phyloP scores from a whole-genome alignment of 2,797 vertebrate species.

The Acropternis orthonyx region DNA sequence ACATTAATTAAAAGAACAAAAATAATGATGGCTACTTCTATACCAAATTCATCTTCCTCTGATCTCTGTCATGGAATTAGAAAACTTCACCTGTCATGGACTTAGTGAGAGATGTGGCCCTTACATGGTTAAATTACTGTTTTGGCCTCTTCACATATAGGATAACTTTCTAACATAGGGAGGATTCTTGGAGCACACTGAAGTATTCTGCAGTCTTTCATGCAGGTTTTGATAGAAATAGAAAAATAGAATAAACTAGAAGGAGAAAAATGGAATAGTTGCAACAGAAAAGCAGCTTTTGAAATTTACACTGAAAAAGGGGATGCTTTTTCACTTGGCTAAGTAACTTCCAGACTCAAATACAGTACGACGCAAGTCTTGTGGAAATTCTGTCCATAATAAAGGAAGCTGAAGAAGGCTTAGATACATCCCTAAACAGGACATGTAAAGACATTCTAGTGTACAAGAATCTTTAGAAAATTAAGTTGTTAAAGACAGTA shows the following conservation, averaged over 20 bases:
- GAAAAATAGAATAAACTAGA: not conserved
- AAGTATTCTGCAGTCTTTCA: not conserved
- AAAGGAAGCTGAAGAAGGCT: not conserved
- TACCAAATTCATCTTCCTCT: not conserved
- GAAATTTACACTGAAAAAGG: not conserved
- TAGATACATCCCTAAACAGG: not conserved
- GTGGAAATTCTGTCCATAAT: not conserved
- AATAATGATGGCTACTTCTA: not conserved
- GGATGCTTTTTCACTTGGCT: not conserved
- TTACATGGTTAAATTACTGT: not conserved
- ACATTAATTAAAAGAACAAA: conserved; percentile 15
- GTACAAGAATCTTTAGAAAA: not conserved
- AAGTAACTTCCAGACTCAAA: not conserved
- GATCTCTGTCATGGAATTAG: not conserved
- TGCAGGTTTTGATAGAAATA: not conserved
- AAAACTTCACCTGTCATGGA: not conserved
- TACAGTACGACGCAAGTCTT: not conserved
- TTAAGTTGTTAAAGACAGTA: not conserved
- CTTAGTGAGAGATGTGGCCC: not conserved
- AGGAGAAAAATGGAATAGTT: not conserved
- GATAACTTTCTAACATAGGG: not conserved
- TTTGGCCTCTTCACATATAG: not conserved
- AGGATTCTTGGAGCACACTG: not conserved
- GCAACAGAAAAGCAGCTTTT: not conserved
- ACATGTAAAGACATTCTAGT: not conserved